Evolutionary conservation across 2,797 vertebrate genomes (phyloP), one percentile per base, ranked within the genome.

Genomic region (Macrochelys suwanniensis): DNA sequence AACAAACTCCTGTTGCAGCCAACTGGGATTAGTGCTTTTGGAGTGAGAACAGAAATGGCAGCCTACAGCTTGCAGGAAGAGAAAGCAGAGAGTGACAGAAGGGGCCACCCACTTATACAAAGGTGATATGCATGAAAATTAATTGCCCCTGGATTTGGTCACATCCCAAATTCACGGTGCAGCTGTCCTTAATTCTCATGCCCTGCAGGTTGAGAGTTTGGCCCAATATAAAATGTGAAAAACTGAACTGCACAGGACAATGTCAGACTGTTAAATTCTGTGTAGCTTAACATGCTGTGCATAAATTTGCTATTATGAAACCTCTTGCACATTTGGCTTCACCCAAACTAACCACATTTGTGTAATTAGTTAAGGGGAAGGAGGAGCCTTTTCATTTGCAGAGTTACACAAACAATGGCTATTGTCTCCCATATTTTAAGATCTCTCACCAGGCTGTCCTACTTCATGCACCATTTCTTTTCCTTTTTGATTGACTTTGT

Each of bases 1-100:
- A 93, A 88, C 59, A 92, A 95, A 84, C 61, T 83, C 71, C 93
- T 81, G 68, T 57, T 88, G 91, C 87, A 95, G 93, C 82, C 94
- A 93, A 93, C 71, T 92, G 82, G 90, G 96, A 85, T 89, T 6
- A 91, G 82, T 94, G 88, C 88, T 68, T 95, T 81, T 74, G 26
- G 59, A 59, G 42, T 74, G 80, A 93, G 86, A 94, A 79, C 77
- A 97, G 92, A 92, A 50, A 80, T 31, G 26, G 84, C 77, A 95
- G 83, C 91, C 85, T 77, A 92, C 59, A 91, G 88, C 84, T 74
- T 79, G 45, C 81, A 92, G 84, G 76, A 80, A 82, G 51, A 80
- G 65, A 94, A 77, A 87, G 16, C 5, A 25, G 68, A 82, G 45
- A 65, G 53, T 61, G 65, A 87, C 79, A 79, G 87, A 92, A 78